Conservation (phyloP, 2,113 vertebrate genomes). For the Pseudonaja textilis region DNA sequence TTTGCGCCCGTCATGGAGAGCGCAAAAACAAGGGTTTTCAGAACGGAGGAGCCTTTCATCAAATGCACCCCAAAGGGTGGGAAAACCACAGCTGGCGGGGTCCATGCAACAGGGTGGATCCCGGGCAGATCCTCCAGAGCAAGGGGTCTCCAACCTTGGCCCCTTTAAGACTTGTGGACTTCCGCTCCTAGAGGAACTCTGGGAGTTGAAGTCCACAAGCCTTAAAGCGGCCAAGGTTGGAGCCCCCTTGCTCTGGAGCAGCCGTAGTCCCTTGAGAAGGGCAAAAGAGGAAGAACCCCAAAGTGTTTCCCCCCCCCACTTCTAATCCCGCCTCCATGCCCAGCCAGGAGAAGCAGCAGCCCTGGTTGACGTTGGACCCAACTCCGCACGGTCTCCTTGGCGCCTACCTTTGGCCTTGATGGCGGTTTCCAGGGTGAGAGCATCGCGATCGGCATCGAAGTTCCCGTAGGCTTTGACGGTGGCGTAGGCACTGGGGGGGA, state of each 20-base stretch:
- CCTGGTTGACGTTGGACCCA: not conserved
- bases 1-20: not conserved
- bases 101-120: not conserved
- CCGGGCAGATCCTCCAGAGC: not conserved
- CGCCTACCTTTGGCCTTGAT: conserved; percentile 91
- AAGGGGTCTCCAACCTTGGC: too few relatives aligned
- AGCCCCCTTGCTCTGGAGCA: too few relatives aligned
- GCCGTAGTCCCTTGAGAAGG: not conserved
- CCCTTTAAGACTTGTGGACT: too few relatives aligned
- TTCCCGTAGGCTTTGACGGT: conserved; percentile 75
- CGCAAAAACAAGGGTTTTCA: not conserved
- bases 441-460: conserved; percentile 89
- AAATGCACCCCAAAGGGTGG: too few relatives aligned
- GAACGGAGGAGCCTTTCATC: too few relatives aligned
- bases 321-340: not conserved
- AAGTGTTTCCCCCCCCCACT: accelerated
- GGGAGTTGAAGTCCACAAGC: too few relatives aligned
- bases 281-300: accelerated
- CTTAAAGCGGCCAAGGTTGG: too few relatives aligned
- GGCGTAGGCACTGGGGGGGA: conserved; percentile 70
- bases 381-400: not conserved
- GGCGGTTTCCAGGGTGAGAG: conserved; percentile 86
- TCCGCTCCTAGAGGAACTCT: too few relatives aligned
- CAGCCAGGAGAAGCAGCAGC: not conserved
- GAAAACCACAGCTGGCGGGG: too few relatives aligned